These are phyloP conservation scores for Pterostichus madidus DNA, from an alignment of 2,888 invertebrate species.

Conservation along the genomic window DNA sequence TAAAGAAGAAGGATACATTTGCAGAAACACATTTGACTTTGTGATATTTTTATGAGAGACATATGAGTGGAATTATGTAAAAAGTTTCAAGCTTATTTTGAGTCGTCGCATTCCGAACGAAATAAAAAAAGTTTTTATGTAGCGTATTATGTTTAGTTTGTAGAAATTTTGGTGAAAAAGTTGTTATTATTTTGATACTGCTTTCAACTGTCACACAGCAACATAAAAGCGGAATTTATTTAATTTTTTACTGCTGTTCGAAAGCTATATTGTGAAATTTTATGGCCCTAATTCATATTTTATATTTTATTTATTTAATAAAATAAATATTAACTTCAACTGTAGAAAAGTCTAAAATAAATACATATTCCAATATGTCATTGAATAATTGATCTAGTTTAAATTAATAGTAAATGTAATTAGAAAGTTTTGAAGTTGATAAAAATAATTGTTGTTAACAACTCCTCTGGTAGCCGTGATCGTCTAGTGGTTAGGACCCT, in stretches of 20 bases:
- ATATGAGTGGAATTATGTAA: constrained; percentile 53
- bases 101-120: constrained; percentile 26
- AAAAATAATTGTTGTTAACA: not conserved
- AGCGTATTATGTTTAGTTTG: constrained; percentile 35
- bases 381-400: too few species aligned
- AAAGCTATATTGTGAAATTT: constrained; percentile 15
- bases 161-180: constrained; percentile 30
- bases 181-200: constrained; percentile 29
- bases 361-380: too few species aligned
- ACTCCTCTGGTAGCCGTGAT: constrained; percentile 29
- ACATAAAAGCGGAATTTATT: constrained; percentile 38
- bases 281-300: not conserved
- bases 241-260: not conserved
- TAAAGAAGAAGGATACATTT: constrained; percentile 35
- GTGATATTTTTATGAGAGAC: constrained; percentile 45
- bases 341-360: too few species aligned
- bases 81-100: constrained; percentile 40
- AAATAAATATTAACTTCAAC: too few species aligned
- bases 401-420: not conserved
- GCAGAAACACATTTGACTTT: constrained; percentile 48
- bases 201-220: not conserved
- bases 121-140: constrained; percentile 46
- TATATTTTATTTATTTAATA: too few species aligned
- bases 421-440: not conserved
- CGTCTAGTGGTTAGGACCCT: constrained; percentile 74